These are phyloP conservation scores for Neotoma lepida DNA, from an alignment of 2,113 vertebrate species.

Conservation along the genomic window DNA sequence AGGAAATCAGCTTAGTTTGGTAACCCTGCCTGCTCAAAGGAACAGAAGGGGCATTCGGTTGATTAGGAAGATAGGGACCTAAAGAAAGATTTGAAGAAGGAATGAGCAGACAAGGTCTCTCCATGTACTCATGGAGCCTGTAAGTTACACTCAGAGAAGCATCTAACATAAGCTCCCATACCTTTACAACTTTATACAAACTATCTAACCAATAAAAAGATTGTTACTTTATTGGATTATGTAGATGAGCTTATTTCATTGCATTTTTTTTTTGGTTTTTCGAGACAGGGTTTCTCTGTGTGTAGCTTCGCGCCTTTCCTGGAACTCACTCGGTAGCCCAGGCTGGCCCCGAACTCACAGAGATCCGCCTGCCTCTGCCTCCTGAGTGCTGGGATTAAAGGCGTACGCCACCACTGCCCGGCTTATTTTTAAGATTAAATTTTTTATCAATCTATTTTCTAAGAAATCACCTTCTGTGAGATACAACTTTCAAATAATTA, in stretches of 20 bases:
- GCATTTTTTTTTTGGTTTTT: too few relatives aligned
- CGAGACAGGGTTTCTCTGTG: too few relatives aligned
- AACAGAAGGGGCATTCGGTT: background rate
- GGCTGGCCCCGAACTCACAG: too few relatives aligned
- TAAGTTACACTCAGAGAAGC: background rate
- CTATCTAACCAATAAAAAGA: conserved; percentile 23
- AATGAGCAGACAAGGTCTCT: background rate
- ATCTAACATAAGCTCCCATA: background rate
- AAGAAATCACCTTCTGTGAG: background rate
- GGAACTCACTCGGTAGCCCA: too few relatives aligned
- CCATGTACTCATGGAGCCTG: background rate
- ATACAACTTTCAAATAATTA: background rate
- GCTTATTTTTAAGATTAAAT: background rate
- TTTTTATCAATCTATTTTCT: background rate
- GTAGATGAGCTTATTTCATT: background rate
- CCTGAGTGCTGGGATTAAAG: too few relatives aligned
- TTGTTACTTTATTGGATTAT: background rate
- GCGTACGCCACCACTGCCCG: too few relatives aligned
- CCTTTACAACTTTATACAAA: background rate
- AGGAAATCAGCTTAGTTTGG: conserved; percentile 76
- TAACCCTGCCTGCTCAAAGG: conserved; percentile 22
- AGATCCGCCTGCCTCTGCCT: too few relatives aligned
- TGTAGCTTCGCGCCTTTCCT: too few relatives aligned
- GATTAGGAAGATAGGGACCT: background rate
- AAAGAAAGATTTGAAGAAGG: background rate